Percentiles rank a stretch among this genome's conserved stretches.
phyloP scores from a whole-genome alignment of 2,888 invertebrate species.

The Nomada hirtipes region DNA sequence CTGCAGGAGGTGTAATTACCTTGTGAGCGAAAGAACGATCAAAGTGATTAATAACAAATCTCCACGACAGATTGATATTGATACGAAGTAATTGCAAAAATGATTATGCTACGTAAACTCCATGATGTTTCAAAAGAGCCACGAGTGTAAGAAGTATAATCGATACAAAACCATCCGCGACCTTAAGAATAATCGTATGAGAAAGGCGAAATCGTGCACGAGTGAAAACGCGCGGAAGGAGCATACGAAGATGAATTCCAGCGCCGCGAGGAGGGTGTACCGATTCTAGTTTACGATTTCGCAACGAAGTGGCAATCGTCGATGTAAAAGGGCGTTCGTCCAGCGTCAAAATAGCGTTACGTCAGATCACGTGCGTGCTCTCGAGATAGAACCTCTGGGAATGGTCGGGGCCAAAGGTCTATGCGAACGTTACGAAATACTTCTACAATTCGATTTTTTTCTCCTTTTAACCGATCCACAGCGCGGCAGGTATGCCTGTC shows the following conservation, averaged over 20 bases:
- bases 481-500: not conserved
- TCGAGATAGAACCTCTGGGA: slow-evolving; percentile 11
- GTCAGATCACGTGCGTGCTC: slow-evolving; percentile 23
- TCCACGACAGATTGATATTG: no score
- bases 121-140: no score
- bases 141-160: no score
- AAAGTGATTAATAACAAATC: no score
- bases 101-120: no score
- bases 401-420: slow-evolving; percentile 25
- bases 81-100: no score
- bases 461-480: not conserved
- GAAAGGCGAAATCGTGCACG: not conserved
- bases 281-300: slow-evolving; percentile 52
- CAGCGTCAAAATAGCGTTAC: slow-evolving; percentile 36
- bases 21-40: no score
- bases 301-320: slow-evolving; percentile 47
- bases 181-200: not conserved
- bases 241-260: slow-evolving; percentile 25
- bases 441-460: slow-evolving; percentile 24
- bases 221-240: not conserved
- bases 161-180: no score
- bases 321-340: slow-evolving; percentile 40
- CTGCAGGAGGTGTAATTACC: no score
- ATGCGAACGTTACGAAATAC: slow-evolving; percentile 31
- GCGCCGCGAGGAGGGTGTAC: slow-evolving; percentile 46